These are phyloP conservation scores for Halichoerus grypus DNA, from an alignment of 2,113 vertebrate species.

Conservation along the genomic window DNA sequence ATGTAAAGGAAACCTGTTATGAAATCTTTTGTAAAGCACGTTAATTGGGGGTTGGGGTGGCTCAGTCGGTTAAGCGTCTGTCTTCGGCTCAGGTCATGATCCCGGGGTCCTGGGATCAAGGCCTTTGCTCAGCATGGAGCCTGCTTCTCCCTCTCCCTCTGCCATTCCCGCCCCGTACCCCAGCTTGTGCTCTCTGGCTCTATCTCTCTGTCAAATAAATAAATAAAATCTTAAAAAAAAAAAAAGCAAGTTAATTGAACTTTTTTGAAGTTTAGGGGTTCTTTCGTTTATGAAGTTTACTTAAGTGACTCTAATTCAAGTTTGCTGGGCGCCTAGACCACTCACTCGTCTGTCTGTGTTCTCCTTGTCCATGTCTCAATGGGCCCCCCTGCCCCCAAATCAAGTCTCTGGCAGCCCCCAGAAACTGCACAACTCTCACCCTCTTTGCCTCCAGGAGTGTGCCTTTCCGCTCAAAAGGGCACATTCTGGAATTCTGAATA, in stretches of 20 bases:
- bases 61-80: background rate
- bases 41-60: background rate
- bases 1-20: slow-evolving; percentile 51
- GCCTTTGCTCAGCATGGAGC: background rate
- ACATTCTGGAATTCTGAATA: background rate
- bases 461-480: background rate
- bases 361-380: background rate
- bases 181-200: background rate
- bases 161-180: background rate
- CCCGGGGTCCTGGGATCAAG: background rate
- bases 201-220: background rate
- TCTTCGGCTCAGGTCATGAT: background rate
- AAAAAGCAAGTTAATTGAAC: background rate
- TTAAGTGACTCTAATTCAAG: background rate
- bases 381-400: background rate
- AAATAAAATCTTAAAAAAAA: background rate
- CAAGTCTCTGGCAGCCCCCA: background rate
- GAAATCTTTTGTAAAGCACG: slow-evolving; percentile 20
- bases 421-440: background rate
- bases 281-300: background rate
- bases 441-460: background rate
- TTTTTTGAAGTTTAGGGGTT: background rate
- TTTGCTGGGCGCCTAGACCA: background rate
- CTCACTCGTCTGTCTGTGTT: background rate
- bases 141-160: background rate